Evolutionary conservation across 2,113 vertebrate genomes (phyloP), one percentile per base, ranked within the genome.

Genomic region (Falco punctatus): DNA sequence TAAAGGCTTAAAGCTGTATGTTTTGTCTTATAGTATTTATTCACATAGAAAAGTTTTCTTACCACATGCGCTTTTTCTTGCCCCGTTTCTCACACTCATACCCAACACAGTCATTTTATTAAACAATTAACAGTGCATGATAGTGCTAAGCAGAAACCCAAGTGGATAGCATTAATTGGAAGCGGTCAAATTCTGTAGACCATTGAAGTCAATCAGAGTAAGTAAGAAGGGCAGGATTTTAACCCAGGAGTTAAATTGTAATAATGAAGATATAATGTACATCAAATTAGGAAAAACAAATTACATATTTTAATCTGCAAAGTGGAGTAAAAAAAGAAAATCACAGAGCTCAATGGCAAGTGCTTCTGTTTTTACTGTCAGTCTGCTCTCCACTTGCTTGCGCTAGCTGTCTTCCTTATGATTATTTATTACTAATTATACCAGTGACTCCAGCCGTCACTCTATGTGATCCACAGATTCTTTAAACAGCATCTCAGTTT

Each of bases 201-300:
- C 81, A 46, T 42, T 85, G 85, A 92, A 96, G 90, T 93, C 90
- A 92, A 88, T 86, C 85, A 92, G 91, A 94, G 77, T 80, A 85
- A 97, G 81, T 33, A 88, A 92, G 81, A 90, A 94, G 89, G 74
- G 86, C 84, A 91, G 70, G 78, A 91, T 96, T 96, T 97, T 95
- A 97, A 97, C 89, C 92, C 62, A 77, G 78, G 81, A 96, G 93
- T 96, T 94, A 95, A 96, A 94, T 66, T 86, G 84, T 44, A 91
- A 71, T 97, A 96, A 96, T 74, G 91, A 96, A 94, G 91, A 86
- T 93, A 91, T 81, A 92, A 95, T 57, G 59, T 62, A 67, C 44
- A 51, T 94, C 89, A 83, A 96, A 94, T 96, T 81, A 95, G 59
- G 55, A 92, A 91, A 97, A 97, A 83, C 32, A 97, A 94, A 95